Evolutionary conservation across 1,140 invertebrate species (phyloP).

Genomic region (Catajapyx aquilonaris): DNA sequence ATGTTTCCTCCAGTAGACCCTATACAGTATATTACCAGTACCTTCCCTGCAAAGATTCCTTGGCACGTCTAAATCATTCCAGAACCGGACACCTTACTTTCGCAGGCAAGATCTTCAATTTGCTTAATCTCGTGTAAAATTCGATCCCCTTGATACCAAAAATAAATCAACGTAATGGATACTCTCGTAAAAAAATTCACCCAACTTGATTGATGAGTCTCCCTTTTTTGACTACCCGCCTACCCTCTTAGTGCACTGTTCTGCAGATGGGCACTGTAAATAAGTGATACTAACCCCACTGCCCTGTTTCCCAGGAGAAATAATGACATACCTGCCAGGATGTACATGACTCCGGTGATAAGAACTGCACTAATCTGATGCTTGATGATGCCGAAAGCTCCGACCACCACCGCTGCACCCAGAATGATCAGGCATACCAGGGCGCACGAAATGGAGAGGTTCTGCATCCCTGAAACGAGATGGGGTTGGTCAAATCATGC

Average conservation of each 20-base stretch:
- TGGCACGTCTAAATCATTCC: no score
- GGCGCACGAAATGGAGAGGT: constrained; percentile 74
- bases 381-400: constrained; percentile 60
- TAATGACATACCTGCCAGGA: constrained; percentile 62
- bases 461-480: constrained; percentile 61
- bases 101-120: no score
- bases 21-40: no score
- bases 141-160: no score
- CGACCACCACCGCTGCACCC: constrained; percentile 56
- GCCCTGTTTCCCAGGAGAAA: no score
- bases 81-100: no score
- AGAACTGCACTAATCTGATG: constrained; percentile 75
- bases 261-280: not conserved
- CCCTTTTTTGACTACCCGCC: constrained; percentile 2
- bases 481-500: constrained; percentile 1
- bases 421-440: constrained; percentile 70
- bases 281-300: not conserved
- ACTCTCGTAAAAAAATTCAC: no score
- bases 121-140: no score
- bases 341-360: constrained; percentile 77
- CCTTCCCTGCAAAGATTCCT: no score
- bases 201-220: not conserved
- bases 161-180: no score
- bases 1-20: no score
- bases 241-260: not conserved